Percentiles rank a stretch among this genome's conserved stretches.
phyloP scores from a whole-genome alignment of 2,113 vertebrate species.

The Genyomyrus donnyi region DNA sequence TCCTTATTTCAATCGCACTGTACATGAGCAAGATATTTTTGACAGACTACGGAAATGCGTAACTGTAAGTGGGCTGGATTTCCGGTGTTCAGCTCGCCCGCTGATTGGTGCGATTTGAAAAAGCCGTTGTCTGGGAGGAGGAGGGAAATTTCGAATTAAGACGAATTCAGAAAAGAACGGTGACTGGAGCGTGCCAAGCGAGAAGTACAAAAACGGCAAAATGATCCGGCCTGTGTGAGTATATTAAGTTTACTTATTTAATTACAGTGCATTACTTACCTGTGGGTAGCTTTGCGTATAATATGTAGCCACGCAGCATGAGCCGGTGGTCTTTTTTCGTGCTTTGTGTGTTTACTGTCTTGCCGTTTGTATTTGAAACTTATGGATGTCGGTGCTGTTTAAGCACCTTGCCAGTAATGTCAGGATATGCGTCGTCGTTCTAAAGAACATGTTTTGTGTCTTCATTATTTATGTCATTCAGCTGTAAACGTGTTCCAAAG shows the following conservation, averaged over 20 bases:
- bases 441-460: neutral
- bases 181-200: neutral
- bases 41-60: neutral
- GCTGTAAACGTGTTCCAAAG: neutral
- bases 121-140: conserved; percentile 26
- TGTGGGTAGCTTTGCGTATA: neutral
- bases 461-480: neutral
- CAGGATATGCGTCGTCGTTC: neutral
- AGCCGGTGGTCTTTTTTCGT: neutral
- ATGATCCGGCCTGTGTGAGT: conserved; percentile 60
- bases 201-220: conserved; percentile 15
- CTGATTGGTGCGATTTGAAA: conserved; percentile 47
- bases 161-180: neutral
- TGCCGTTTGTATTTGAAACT: neutral
- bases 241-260: neutral
- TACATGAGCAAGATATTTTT: neutral
- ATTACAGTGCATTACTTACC: neutral
- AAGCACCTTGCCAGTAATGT: neutral
- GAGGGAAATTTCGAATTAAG: conserved; percentile 55
- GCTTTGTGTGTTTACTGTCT: neutral
- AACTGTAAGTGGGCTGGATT: neutral
- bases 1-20: neutral
- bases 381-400: neutral
- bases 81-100: conserved; percentile 30
- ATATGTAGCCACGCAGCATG: neutral